A percentile compares a stretch with the other conserved stretches of the same genome.
Conservation (phyloP, 2,888 invertebrate species). For the Lampropteryx suffumata region DNA sequence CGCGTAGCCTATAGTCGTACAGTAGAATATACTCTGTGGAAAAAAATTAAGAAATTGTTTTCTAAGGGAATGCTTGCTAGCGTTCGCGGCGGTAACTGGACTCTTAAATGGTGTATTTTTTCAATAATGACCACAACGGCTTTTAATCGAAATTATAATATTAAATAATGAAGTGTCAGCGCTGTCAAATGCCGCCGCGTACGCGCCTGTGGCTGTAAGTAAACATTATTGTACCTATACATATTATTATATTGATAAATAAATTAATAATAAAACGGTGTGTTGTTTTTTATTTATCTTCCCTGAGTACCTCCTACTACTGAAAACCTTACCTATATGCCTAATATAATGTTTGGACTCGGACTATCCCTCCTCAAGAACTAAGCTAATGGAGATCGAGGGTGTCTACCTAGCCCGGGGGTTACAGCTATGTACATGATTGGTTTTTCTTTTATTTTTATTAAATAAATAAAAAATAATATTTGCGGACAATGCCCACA, state of each 20-base stretch:
- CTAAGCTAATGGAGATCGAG: no score
- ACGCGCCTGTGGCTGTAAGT: slow-evolving; percentile 75
- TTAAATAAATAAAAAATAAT: no score
- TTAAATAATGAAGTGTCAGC: slow-evolving; percentile 25
- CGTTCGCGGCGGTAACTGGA: slow-evolving; percentile 39
- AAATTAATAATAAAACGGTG: slow-evolving; percentile 80
- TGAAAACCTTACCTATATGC: no score
- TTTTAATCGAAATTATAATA: slow-evolving; percentile 36
- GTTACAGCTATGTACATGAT: no score
- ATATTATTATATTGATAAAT: slow-evolving; percentile 82
- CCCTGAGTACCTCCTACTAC: no score
- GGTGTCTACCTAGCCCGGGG: no score
- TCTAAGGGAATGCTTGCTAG: slow-evolving; percentile 62
- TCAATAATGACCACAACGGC: slow-evolving; percentile 36
- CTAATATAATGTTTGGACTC: no score
- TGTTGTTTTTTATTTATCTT: slow-evolving; percentile 42
- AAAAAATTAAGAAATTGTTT: slow-evolving; percentile 54
- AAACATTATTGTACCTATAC: slow-evolving; percentile 74
- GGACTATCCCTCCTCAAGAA: no score
- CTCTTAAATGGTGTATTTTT: slow-evolving; percentile 48
- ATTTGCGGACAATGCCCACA: no score
- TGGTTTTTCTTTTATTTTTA: no score
- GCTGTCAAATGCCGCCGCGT: slow-evolving; percentile 36
- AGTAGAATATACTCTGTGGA: slow-evolving; percentile 44
- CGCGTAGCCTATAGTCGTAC: slow-evolving; percentile 48